Base-by-base conservation (phyloP, 2,797 vertebrate genomes). In the Sylvilagus floridanus region DNA sequence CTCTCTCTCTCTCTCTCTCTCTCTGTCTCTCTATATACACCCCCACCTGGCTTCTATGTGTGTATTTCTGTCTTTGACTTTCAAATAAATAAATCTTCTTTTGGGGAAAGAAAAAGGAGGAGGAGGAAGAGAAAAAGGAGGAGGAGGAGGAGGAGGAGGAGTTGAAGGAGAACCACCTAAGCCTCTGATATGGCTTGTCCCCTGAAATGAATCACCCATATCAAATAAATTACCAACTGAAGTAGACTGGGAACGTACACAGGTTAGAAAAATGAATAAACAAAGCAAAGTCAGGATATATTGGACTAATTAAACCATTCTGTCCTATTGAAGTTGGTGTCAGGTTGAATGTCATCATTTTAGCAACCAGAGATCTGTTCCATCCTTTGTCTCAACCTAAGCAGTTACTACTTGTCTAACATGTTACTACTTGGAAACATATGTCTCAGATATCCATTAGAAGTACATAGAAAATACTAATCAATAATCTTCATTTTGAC, bases 261-360 rank as follows among this genome's bases (percentile, higher is more conserved):
- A 72, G 7, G 8, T 52, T 19, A 83, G 35, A 75, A 63, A 93
- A 89, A 47, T 6, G 84, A 75, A 89, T 0, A 75, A 42, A 62
- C 13, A 69, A 86, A 78, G 28, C 28, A 85, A 93, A 65, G 60
- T 78, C 24, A 86, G 42, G 85, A 93, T 8, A 42, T 73, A 83
- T 72, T 88, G 84, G 35, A 37, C 66, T 69, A 62, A 0, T n/a
- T 77, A 84, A 76, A 42, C n/a, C 16, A 72, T 68, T 62, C 24
- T 63, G 17, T 66, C 16, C 50, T 73, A 47, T 77, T 7, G 10
- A 57, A 60, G 4, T 79, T 47, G 42, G 42, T 47, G 42, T 47
- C 42, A 47, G 42, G 54, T 78, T 32, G 16, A 30, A 54, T n/a
- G 2, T 65, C 30, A 10, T 17, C 10, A 24, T 66, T 82, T 71